Percentiles rank a stretch among this genome's conserved stretches.
Evolutionary conservation across 2,888 invertebrate species (phyloP).

Genomic region (Bombylius major): DNA sequence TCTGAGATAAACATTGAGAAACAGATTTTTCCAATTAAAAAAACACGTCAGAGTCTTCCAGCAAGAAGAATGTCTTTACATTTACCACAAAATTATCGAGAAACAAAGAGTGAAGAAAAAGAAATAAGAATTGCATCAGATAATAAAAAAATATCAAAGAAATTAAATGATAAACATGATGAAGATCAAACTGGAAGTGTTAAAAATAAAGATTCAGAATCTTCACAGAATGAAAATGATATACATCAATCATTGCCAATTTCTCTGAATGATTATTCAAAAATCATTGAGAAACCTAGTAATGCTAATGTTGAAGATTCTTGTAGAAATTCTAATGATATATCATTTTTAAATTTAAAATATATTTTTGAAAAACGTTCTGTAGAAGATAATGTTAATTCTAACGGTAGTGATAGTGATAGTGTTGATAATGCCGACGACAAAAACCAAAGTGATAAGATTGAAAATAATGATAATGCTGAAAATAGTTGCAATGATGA

Average conservation of each 20-base stretch:
- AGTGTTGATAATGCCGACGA: neutral
- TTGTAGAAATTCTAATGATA: too few species aligned
- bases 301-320: too few species aligned
- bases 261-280: too few species aligned
- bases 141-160: neutral
- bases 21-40: neutral
- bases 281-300: too few species aligned
- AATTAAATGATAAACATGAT: neutral
- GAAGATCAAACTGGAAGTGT: too few species aligned
- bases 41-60: neutral
- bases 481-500: too few species aligned
- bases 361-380: too few species aligned
- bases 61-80: neutral
- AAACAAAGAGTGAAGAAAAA: neutral
- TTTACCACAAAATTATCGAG: neutral
- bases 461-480: neutral
- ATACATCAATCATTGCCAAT: too few species aligned
- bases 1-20: neutral
- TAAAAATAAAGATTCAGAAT: too few species aligned
- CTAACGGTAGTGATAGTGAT: constrained; percentile 4
- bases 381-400: neutral
- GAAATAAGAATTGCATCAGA: neutral
- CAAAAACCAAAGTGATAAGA: neutral
- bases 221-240: too few species aligned
- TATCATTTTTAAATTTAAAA: too few species aligned